Percentiles rank a stretch among this genome's conserved stretches.
These are phyloP conservation scores for Choreutis nemorana DNA, from an alignment of 2,888 invertebrate genomes.

Conservation along the genomic window DNA sequence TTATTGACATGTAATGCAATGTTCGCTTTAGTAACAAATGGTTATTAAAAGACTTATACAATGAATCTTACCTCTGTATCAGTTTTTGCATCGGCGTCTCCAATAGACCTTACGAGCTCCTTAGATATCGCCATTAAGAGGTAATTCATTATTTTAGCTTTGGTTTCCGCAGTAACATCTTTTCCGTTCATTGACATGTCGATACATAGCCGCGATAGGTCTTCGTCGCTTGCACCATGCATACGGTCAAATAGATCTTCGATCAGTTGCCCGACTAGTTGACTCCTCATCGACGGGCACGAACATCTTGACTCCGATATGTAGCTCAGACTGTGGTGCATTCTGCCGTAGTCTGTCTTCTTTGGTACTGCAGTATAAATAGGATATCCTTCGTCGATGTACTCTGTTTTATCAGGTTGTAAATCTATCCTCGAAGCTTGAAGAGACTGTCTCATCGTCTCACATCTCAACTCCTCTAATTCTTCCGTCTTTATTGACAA, in stretches of 20 bases:
- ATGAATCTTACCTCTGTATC: constrained; percentile 62
- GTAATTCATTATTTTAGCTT: constrained; percentile 60
- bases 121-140: constrained; percentile 61
- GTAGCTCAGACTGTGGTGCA: constrained; percentile 60
- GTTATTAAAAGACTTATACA: constrained; percentile 12
- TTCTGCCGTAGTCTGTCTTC: constrained; percentile 51
- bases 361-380: constrained; percentile 57
- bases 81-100: constrained; percentile 60
- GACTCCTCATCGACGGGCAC: constrained; percentile 53
- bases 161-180: constrained; percentile 45
- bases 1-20: constrained; percentile 14
- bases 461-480: constrained; percentile 52
- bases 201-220: constrained; percentile 42
- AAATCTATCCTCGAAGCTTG: constrained; percentile 51
- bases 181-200: constrained; percentile 36
- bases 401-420: constrained; percentile 53
- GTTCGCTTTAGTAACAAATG: constrained; percentile 35
- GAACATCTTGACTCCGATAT: constrained; percentile 50
- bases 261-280: constrained; percentile 53
- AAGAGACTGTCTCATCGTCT: constrained; percentile 48
- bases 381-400: constrained; percentile 55
- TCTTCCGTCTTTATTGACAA: constrained; percentile 62
- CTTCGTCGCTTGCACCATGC: constrained; percentile 47
- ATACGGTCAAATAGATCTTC: constrained; percentile 55
- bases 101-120: constrained; percentile 58